Evolutionary conservation across 2,797 vertebrate genomes (phyloP).

Genomic region (Typhlichthys subterraneus): DNA sequence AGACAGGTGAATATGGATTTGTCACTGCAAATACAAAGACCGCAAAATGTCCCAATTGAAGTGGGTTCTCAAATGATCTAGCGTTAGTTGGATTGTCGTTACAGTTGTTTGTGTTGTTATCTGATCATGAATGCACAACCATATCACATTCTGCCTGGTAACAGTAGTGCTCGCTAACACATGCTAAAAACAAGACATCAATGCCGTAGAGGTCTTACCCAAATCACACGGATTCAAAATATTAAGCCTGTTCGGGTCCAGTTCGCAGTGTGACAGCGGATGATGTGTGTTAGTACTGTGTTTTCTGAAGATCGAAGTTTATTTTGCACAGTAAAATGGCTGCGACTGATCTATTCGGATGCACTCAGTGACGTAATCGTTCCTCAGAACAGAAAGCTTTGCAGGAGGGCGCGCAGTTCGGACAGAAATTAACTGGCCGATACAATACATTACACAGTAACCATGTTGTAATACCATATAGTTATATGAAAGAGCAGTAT

Average conservation of each 20-base stretch:
- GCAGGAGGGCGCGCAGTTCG: slow-evolving; percentile 9
- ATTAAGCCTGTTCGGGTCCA: slow-evolving; percentile 11
- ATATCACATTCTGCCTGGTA: slow-evolving; percentile 53
- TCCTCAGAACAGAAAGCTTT: slow-evolving; percentile 23
- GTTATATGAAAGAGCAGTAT: no score
- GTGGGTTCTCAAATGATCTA: neutral
- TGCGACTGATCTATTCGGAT: slow-evolving; percentile 69
- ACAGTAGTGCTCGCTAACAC: slow-evolving; percentile 43
- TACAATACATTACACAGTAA: no score
- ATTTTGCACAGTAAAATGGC: slow-evolving; percentile 82
- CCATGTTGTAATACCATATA: no score
- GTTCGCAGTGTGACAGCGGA: slow-evolving; percentile 30
- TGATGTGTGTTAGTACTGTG: neutral
- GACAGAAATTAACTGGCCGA: neutral
- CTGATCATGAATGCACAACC: slow-evolving; percentile 38
- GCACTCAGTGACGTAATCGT: slow-evolving; percentile 75
- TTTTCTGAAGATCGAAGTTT: slow-evolving; percentile 72
- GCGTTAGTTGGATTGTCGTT: no score
- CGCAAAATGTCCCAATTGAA: neutral
- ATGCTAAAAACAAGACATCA: slow-evolving; percentile 74
- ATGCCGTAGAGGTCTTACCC: slow-evolving; percentile 55
- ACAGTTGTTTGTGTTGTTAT: slow-evolving; percentile 2
- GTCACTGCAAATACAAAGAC: neutral
- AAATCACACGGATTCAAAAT: slow-evolving; percentile 8
- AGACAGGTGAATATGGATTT: slow-evolving; percentile 63